Base-by-base conservation (phyloP, 2,888 invertebrate species). In the Drosophila nigritarsus region DNA sequence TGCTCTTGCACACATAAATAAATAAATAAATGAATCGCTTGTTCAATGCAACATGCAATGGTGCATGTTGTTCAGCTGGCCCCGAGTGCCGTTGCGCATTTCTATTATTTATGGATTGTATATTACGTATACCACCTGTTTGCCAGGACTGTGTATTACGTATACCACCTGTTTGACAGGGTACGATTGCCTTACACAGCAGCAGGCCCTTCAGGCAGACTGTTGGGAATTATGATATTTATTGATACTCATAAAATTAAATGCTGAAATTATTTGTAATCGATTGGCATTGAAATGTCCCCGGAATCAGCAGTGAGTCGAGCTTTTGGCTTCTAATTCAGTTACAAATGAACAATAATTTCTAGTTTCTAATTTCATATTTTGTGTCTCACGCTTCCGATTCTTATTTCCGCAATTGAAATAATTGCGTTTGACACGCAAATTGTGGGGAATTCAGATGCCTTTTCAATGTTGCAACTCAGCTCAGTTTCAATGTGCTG, bases 71-170 rank as follows among this genome's bases (percentile, higher is more conserved):
- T 38, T 59, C 68, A 68, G 60, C 71, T 68, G 71, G 59, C 45
- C 32, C 59, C 59, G 29, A 70, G 59, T 62, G 49, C 55, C 65
- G 59, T 76, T 76, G 77, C 66, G 66, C 72, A 60, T 49, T 59
- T 83, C 70, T 59, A 82, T 87, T 82, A 87, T 89, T 84, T 89
- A 89, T 89, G 70, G 65, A 53, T 66, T 76, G 73, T 51, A 50
- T 62, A 75, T 78, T 81, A 80, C 78, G 76, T 64, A 84, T 76
- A 76, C 88, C 82, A 87, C 67, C 78, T 76, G 82, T 72, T 66
- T 54, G 70, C 61, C 68, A 18, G 70, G 65, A 54, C 68, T 76
- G 73, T 49, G 55, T 64, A 75, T 78, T 81, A 73, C 78, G 73
- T 64, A 84, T 75, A 75, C 87, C 82, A 87, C 68, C 75, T 74